Base-by-base conservation (phyloP, 2,113 vertebrate species). In the Myrmophylax atrothorax region DNA sequence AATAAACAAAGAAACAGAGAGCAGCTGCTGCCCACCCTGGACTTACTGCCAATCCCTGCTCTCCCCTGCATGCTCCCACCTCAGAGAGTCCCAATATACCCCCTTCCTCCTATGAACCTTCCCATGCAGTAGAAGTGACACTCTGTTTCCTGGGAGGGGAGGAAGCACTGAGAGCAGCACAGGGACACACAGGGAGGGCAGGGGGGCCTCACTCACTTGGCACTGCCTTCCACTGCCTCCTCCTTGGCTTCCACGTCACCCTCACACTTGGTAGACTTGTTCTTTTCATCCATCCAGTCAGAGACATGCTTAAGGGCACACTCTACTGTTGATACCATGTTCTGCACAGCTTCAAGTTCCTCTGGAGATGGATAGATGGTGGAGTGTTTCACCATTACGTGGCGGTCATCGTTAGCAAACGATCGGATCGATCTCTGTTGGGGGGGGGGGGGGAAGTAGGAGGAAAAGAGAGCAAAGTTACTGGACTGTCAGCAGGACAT, bases 321-420 rank as follows among this genome's bases (percentile, higher is more conserved):
- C 96, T 99, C 99, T 44, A 99, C 99, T 9, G 99, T 99, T 93
- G 99, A 99, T 44, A 99, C 99, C 97, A 99, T 99, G 93, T 99
- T 99, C 98, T 99, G 99, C 67, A 99, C 99, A 52, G 99, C 99
- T 97, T 99, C 99, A 81, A 99, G 98, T 96, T 99, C 99, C 85
- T 99, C 99, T 18, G 99, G 99, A 96, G 99, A 99, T 37, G 99
- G 99, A 97, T 99, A 99, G 95, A 99, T 99, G 95, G 99, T 98
- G 96, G 99, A 99, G 98, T 99, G 99, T 87, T 99, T 99, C 79
- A 99, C 99, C 99, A 99, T 99, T 93, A 99, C 99, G 44, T 99
- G 99, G 97, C 99, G 99, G 98, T 99, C 99, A 97, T 99, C 99
- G 24, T 99, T 99, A 90, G 99, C 99, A 94, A 99, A 99, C 91